A percentile compares a stretch with the other conserved stretches of the same genome.
Evolutionary conservation across 2,888 invertebrate species (phyloP).

Genomic region (Rhabditoides inermis): DNA sequence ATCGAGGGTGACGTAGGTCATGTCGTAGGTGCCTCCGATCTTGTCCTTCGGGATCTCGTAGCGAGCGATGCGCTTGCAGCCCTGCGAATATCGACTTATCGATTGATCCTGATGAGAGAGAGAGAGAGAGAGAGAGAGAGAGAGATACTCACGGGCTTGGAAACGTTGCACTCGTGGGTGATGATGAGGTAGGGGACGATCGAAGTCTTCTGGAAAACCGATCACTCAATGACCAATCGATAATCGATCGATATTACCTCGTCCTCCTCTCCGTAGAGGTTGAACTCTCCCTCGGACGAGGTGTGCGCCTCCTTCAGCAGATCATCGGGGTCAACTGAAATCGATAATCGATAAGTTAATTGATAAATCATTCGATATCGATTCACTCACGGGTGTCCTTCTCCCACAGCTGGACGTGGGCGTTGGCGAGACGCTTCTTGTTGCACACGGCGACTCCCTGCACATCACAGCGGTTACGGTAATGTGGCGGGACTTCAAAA

Average conservation of each 20-base stretch:
- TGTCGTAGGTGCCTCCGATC: constrained; percentile 31
- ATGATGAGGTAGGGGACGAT: constrained; percentile 8
- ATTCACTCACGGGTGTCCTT: constrained; percentile 30
- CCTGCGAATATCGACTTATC: too few species aligned
- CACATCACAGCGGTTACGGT: neutral
- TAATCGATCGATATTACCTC: too few species aligned
- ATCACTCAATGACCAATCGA: too few species aligned
- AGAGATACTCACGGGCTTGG: constrained; percentile 6
- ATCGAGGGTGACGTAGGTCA: constrained; percentile 33
- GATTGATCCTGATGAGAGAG: too few species aligned
- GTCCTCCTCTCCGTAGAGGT: constrained; percentile 5
- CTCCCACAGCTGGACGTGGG: constrained; percentile 28
- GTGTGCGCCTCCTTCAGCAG: constrained; percentile 5
- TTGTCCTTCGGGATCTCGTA: constrained; percentile 19
- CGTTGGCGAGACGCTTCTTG: constrained; percentile 27
- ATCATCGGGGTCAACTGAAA: constrained; percentile 28
- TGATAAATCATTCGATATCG: too few species aligned
- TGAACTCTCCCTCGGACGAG: constrained; percentile 7
- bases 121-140: neutral
- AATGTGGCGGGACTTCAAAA: neutral
- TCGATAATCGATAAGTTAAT: too few species aligned
- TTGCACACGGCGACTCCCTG: constrained; percentile 33
- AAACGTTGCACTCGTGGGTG: constrained; percentile 9
- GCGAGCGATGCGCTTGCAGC: constrained; percentile 20
- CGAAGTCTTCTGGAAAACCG: constrained; percentile 5